Percentiles rank a stretch among this genome's conserved stretches.
phyloP scores from a whole-genome alignment of 2,888 invertebrate genomes.

The Thyatira batis region DNA sequence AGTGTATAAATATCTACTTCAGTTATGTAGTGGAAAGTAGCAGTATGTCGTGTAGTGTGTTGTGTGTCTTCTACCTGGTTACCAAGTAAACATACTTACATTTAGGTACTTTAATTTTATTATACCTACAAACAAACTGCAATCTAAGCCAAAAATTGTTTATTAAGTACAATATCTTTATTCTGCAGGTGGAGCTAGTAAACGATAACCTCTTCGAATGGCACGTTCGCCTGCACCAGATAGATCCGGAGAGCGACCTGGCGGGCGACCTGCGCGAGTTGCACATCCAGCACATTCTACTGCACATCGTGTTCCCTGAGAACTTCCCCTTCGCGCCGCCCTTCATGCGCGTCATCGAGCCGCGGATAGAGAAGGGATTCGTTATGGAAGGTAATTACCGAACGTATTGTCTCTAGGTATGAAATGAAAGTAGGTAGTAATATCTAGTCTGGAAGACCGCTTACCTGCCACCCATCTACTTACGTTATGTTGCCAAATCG shows the following conservation, averaged over 20 bases:
- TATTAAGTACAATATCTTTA: neutral
- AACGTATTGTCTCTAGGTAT: neutral
- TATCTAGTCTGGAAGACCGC: neutral
- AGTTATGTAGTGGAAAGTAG: too few relatives aligned
- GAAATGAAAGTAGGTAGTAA: neutral
- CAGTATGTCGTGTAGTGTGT: too few relatives aligned
- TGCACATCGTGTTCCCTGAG: conserved; percentile 92
- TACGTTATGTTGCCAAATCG: too few relatives aligned
- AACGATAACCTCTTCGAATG: conserved; percentile 94
- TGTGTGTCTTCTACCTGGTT: too few relatives aligned
- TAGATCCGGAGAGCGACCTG: conserved; percentile 92
- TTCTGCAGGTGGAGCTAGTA: conserved; percentile 86
- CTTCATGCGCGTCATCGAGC: conserved; percentile 91
- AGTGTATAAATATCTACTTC: too few relatives aligned
- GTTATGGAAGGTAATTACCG: conserved; percentile 88
- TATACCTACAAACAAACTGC: too few relatives aligned
- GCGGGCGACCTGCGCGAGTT: conserved; percentile 91
- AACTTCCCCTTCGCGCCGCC: conserved; percentile 95
- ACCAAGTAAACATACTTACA: too few relatives aligned
- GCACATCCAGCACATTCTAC: conserved; percentile 87
- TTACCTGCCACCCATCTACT: too few relatives aligned
- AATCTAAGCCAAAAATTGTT: too few relatives aligned
- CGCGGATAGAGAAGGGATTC: conserved; percentile 91
- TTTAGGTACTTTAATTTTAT: too few relatives aligned
- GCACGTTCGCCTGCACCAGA: conserved; percentile 90